phyloP scores from a whole-genome alignment of 2,113 vertebrate genomes.

The Tamias sibiricus region DNA sequence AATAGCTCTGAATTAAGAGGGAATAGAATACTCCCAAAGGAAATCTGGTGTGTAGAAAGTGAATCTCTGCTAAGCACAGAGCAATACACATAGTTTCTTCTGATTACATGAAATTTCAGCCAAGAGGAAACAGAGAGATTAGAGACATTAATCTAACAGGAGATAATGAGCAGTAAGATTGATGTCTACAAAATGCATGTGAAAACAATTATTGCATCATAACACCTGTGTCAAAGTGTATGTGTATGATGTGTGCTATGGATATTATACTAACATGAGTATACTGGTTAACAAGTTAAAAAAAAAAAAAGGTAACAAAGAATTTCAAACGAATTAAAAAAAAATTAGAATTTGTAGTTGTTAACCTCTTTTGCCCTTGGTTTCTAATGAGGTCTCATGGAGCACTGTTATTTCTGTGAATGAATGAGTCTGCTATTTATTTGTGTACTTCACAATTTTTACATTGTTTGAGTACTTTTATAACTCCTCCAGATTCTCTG shows the following conservation, averaged over 20 bases:
- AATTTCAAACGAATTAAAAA: background rate
- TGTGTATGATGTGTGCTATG: background rate
- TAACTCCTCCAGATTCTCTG: background rate
- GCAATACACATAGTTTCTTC: background rate
- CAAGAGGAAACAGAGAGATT: background rate
- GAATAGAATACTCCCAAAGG: slow-evolving; percentile 16
- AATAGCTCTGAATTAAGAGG: background rate
- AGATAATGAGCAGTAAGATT: background rate
- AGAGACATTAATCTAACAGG: background rate
- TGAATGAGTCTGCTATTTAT: background rate
- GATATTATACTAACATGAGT: background rate
- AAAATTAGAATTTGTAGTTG: background rate
- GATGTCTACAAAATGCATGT: background rate
- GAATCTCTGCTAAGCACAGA: background rate
- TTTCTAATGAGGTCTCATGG: background rate
- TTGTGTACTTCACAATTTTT: background rate
- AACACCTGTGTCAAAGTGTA: background rate
- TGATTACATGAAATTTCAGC: background rate
- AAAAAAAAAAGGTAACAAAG: slow-evolving; percentile 10
- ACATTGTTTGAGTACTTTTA: background rate
- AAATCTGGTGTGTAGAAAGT: background rate
- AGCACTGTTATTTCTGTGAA: background rate
- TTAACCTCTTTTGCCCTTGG: background rate
- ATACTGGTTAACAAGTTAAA: background rate
- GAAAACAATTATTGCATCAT: background rate